These are phyloP conservation scores for Nasonovia ribisnigri DNA, from an alignment of 2,888 invertebrate species.

Conservation along the genomic window DNA sequence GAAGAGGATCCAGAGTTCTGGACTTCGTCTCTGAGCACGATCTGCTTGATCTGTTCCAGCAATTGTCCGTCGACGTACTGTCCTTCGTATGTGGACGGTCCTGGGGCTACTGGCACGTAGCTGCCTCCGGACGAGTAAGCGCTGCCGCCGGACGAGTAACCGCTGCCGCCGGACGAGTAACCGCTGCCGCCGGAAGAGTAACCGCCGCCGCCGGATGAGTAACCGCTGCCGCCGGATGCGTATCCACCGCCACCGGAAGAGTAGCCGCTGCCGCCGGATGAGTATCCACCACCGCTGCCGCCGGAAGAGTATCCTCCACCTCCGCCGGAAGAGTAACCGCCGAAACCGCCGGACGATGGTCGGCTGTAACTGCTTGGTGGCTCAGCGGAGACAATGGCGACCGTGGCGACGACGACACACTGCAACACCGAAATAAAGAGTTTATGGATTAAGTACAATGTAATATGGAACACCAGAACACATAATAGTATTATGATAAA, in stretches of 20 bases:
- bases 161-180: conserved; percentile 69
- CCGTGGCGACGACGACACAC: conserved; percentile 87
- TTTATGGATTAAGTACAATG: background rate
- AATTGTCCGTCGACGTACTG: conserved; percentile 84
- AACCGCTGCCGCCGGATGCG: conserved; percentile 69
- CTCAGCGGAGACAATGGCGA: conserved; percentile 81
- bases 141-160: conserved; percentile 70
- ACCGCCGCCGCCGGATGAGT: conserved; percentile 69
- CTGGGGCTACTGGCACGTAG: conserved; percentile 79
- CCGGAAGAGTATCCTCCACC: conserved; percentile 69
- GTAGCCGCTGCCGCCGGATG: conserved; percentile 70
- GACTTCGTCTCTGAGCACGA: conserved; percentile 83
- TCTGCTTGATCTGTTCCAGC: conserved; percentile 86
- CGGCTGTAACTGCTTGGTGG: conserved; percentile 73
- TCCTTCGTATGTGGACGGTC: conserved; percentile 86
- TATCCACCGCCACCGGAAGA: conserved; percentile 70
- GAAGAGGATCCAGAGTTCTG: conserved; percentile 70
- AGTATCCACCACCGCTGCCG: conserved; percentile 67
- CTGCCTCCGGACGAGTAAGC: conserved; percentile 72
- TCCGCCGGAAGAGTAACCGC: conserved; percentile 69
- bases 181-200: conserved; percentile 71
- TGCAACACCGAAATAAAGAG: conserved; percentile 69
- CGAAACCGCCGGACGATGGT: conserved; percentile 70
- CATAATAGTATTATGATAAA: background rate
- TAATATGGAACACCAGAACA: background rate